Evolutionary conservation across 2,113 vertebrate genomes (phyloP), one percentile per base, ranked within the genome.

Genomic region (Corythaixoides concolor): DNA sequence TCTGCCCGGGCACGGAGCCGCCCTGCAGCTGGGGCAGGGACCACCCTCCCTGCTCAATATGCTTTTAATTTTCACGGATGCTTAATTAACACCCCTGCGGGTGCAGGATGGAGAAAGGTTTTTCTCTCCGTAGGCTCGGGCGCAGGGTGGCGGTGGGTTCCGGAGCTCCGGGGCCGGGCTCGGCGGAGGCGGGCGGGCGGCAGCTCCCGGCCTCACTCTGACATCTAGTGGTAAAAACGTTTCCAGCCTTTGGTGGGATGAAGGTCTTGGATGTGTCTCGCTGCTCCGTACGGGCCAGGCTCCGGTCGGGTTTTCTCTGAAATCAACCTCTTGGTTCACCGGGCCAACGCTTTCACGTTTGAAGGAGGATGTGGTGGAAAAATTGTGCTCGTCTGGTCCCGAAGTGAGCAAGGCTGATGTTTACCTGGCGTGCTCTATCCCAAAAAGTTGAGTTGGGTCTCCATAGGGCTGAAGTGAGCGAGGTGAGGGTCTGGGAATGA

Each of bases 141-240:
- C 35, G n/a, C 78, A 47, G 22, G 39, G 39, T 39, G 39, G 39
- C 39, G 39, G 39, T 39, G 39, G 39, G 39, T 39, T 39, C 39
- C 39, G 39, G 39, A 39, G 39, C 11, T 39, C n/a, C n/a, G n/a
- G n/a, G n/a, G n/a, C n/a, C n/a, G 39, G 39, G 39, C 39, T 39
- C 39, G 39, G 39, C 39, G 39, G 39, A 11, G 39, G 39, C 39
- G 39, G 39, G 39, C 39, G 39, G 39, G 39, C 39, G 39, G 39
- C 39, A 16, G 95, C 53, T 76, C 82, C 45, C 70, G 43, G 93
- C 68, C 12, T 93, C 76, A 43, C 82, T 84, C 17, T 95, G 96
- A 97, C 98, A 98, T 73, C 97, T 97, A 96, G 96, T 91, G 97
- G 96, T 73, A 56, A 62, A 53, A 66, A 13, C 37, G 5, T 16